Evolutionary conservation across 2,113 vertebrate species (phyloP), one percentile per base, ranked within the genome.

Genomic region (Oophaga pumilio): DNA sequence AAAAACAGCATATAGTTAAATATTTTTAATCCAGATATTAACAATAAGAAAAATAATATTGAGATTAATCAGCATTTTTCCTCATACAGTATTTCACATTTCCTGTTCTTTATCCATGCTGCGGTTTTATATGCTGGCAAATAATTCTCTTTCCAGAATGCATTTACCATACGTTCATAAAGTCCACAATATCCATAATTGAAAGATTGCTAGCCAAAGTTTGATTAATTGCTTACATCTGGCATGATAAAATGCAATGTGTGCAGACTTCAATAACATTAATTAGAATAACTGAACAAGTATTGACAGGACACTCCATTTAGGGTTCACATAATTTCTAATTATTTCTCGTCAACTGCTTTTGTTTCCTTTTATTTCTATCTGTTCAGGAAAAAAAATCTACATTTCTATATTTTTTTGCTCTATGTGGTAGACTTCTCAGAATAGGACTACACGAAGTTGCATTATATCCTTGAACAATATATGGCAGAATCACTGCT

Each of bases 221-320:
- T 80, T 87, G 62, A 57, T 69, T 87, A 87, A 87, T 87, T 87
- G 85, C 76, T 87, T 80, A 33, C 73, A 85, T 85, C 33, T 85
- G 57, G 84, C 84, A 85, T 66, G 66, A 33, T 62, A 71, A 77
- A 77, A 85, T 49, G 57, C 43, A 85, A 85, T 64, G n/a, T 85
- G 73, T 85, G 28, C 28, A 64, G 33, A 77, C 73, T 77, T 76
- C 71, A 85, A 76, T 74, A 74, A 52, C 62, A 87, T 71, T 71
- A 87, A 87, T 80, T 87, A 80, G 43, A 76, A 78, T 71, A 69
- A 56, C 50, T 71, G 50, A 20, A 6, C 43, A 86, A 66, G 43
- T 86, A 66, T 86, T 68, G 85, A 86, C 43, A 86, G 50, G 20
- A 8, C 64, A 18, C 64, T 71, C 76, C 24, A 71, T 87, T 69